These are phyloP conservation scores for Malacosoma neustria DNA, from an alignment of 2,888 invertebrate genomes.

Conservation along the genomic window DNA sequence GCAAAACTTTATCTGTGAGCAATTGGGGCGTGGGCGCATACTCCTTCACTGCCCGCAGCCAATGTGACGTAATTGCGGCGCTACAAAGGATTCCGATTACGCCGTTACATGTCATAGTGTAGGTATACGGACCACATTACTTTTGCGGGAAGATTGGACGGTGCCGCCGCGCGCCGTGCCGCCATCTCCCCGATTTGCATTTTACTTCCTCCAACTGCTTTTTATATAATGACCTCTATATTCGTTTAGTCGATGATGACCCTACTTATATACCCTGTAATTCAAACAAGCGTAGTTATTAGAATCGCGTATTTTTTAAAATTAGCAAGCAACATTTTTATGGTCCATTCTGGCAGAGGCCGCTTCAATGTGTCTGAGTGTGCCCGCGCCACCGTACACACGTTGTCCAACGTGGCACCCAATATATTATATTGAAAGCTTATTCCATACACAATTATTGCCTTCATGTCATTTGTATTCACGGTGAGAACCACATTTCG, in stretches of 20 bases:
- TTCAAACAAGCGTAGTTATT: too few species aligned
- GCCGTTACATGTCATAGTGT: conserved; percentile 45
- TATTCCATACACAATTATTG: conserved; percentile 38
- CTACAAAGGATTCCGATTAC: conserved; percentile 52
- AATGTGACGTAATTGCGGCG: conserved; percentile 36
- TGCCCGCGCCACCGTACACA: neutral
- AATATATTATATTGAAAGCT: conserved; percentile 41
- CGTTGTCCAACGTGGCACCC: conserved; percentile 1
- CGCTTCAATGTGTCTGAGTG: too few species aligned
- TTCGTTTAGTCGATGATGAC: too few species aligned
- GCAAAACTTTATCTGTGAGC: neutral
- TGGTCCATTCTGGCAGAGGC: too few species aligned
- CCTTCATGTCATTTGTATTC: conserved; percentile 53
- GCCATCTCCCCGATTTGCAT: too few species aligned
- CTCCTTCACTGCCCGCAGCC: conserved; percentile 24
- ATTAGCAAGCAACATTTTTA: too few species aligned
- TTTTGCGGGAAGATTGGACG: too few species aligned
- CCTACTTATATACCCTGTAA: too few species aligned
- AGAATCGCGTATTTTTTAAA: too few species aligned
- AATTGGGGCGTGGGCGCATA: conserved; percentile 24
- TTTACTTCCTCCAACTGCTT: too few species aligned
- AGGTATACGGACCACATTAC: conserved; percentile 29
- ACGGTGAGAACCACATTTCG: conserved; percentile 35
- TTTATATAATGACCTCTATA: too few species aligned
- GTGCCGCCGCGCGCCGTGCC: too few species aligned